Percentiles rank a stretch among this genome's conserved stretches.
Conservation (phyloP, 2,113 vertebrate genomes). For the Terrapene triunguis region DNA sequence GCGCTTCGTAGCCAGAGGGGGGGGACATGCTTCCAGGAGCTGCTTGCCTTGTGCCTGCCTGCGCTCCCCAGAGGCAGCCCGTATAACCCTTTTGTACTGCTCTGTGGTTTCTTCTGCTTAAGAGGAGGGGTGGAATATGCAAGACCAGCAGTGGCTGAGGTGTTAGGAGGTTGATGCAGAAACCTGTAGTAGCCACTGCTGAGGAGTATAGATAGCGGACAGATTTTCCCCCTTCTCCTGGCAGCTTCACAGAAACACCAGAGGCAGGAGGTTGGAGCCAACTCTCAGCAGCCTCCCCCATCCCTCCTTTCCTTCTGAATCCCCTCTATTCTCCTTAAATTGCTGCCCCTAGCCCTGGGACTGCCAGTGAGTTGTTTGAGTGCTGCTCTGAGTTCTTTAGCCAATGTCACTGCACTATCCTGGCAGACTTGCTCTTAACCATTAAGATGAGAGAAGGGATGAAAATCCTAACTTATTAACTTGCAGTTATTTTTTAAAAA, state of each 20-base stretch:
- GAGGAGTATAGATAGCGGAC: not conserved
- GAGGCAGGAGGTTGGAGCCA: not conserved
- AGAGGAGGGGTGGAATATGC: fast-evolving
- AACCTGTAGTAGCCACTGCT: not conserved
- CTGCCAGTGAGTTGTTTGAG: not conserved
- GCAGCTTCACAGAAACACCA: not conserved
- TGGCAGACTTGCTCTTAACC: not conserved
- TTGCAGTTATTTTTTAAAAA: not conserved
- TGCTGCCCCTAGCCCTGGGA: not conserved
- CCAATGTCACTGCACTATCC: not conserved
- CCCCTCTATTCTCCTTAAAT: not conserved
- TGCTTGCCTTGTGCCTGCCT: not conserved
- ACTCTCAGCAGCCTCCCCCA: not conserved
- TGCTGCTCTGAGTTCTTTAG: not conserved
- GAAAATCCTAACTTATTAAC: not conserved
- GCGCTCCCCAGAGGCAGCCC: fast-evolving
- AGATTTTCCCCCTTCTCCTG: not conserved
- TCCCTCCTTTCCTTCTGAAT: not conserved
- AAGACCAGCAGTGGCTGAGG: not conserved
- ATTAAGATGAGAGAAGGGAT: not conserved
- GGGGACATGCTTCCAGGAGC: too few species aligned
- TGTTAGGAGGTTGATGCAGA: not conserved
- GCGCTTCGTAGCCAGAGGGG: fast-evolving
- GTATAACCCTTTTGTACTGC: not conserved
- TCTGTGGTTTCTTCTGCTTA: not conserved